Evolutionary conservation across 2,797 vertebrate species (phyloP).

Genomic region (Eleutherodactylus coqui): DNA sequence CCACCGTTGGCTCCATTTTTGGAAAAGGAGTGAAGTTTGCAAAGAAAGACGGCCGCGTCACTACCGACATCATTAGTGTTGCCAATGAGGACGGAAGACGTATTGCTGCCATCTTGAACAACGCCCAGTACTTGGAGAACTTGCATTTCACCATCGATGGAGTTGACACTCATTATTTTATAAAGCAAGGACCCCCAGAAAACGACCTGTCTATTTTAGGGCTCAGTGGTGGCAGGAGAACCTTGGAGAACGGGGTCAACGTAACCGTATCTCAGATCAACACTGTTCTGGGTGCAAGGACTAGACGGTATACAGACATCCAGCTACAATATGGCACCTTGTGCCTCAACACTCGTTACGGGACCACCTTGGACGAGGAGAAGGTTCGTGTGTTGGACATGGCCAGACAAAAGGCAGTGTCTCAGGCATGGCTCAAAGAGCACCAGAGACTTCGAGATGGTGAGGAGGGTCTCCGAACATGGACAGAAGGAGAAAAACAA

Average conservation of each 20-base stretch:
- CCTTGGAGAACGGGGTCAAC: conserved; percentile 94
- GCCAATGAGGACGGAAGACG: conserved; percentile 94
- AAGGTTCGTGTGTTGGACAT: conserved; percentile 89
- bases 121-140: conserved; percentile 89
- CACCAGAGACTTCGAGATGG: conserved; percentile 94
- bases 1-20: conserved; percentile 88
- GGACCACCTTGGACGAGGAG: conserved; percentile 92
- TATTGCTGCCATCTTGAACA: conserved; percentile 90
- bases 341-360: conserved; percentile 92
- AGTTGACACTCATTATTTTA: conserved; percentile 92
- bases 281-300: conserved; percentile 88
- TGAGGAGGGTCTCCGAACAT: conserved; percentile 92
- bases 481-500: conserved; percentile 96
- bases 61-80: conserved; percentile 93
- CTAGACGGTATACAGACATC: conserved; percentile 96
- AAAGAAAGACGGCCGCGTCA: conserved; percentile 87
- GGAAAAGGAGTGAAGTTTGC: conserved; percentile 96
- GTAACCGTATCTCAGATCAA: conserved; percentile 97
- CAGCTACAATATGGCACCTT: conserved; percentile 86
- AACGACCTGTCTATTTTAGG: conserved; percentile 90
- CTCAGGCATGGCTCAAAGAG: conserved; percentile 89
- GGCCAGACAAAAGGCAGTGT: conserved; percentile 88
- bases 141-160: conserved; percentile 91
- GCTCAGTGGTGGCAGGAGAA: conserved; percentile 91
- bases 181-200: conserved; percentile 90